These are phyloP conservation scores for Gallirallus australis DNA, from an alignment of 2,797 vertebrate genomes.

Conservation along the genomic window DNA sequence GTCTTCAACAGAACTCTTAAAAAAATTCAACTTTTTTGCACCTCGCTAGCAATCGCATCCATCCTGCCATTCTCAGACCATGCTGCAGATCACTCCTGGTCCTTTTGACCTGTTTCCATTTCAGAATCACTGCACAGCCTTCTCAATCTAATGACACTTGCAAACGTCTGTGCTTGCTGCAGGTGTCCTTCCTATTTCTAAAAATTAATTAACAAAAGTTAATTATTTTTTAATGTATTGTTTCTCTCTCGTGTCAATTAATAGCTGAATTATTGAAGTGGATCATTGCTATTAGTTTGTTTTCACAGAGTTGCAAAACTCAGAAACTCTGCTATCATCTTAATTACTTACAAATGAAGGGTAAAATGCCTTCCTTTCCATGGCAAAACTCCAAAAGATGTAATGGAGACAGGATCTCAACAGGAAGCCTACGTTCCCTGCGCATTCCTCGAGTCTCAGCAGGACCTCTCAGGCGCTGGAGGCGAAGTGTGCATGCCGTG, in stretches of 20 bases:
- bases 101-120: neutral
- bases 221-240: conserved; percentile 70
- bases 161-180: neutral
- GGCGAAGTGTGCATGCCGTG: fast-evolving
- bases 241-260: conserved; percentile 50
- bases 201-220: conserved; percentile 68
- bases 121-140: neutral
- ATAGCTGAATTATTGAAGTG: conserved; percentile 56
- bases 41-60: neutral
- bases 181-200: conserved; percentile 52
- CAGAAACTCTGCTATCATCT: conserved; percentile 40
- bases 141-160: conserved; percentile 10
- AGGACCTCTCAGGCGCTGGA: neutral
- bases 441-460: neutral
- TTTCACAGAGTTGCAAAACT: conserved; percentile 49
- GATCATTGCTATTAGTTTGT: conserved; percentile 64
- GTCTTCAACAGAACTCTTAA: neutral
- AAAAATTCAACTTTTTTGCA: neutral
- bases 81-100: neutral
- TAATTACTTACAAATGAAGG: conserved; percentile 60
- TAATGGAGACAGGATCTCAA: neutral
- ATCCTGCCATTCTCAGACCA: neutral
- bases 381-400: conserved; percentile 35
- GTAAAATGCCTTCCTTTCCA: neutral
- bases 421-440: neutral